Percentiles rank a stretch among this genome's conserved stretches.
Conservation (phyloP, 1,140 invertebrate species). For the Dysdera silvatica region DNA sequence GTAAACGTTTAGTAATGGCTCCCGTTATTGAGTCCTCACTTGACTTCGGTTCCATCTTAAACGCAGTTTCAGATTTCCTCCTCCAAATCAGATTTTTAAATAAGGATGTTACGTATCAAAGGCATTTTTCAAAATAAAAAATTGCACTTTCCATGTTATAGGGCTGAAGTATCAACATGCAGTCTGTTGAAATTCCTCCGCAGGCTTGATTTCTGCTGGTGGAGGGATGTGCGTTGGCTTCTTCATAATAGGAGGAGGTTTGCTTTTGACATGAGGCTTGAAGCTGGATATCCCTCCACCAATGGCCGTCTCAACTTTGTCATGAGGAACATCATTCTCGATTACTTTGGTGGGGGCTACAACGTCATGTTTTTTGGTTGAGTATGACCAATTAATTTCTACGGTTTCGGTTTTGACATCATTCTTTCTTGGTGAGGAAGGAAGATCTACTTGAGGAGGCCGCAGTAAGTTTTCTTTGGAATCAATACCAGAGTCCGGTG, state of each 20-base stretch:
- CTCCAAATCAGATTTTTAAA: too few relatives aligned
- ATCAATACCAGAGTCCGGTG: conserved; percentile 25
- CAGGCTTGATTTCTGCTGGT: conserved; percentile 16
- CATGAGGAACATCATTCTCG: neutral
- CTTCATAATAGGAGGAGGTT: conserved; percentile 58
- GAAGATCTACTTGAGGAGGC: conserved; percentile 2
- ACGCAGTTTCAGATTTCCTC: too few relatives aligned
- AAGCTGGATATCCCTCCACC: conserved; percentile 53
- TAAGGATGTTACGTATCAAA: too few relatives aligned
- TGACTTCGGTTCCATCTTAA: too few relatives aligned
- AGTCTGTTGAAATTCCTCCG: conserved; percentile 22
- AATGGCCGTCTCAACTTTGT: conserved; percentile 43
- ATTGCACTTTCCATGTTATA: too few relatives aligned
- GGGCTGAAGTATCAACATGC: conserved; percentile 23
- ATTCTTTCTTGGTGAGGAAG: neutral
- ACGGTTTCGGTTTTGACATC: conserved; percentile 34
- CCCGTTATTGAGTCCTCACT: too few relatives aligned
- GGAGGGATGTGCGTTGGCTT: conserved; percentile 50
- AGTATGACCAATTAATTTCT: conserved; percentile 47
- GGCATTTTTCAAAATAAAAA: too few relatives aligned
- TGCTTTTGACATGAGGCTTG: conserved; percentile 62
- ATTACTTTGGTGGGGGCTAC: conserved; percentile 1
- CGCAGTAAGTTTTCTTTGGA: conserved; percentile 26
- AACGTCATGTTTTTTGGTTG: conserved; percentile 36
- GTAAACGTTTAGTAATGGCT: too few relatives aligned